phyloP scores from a whole-genome alignment of 2,113 vertebrate genomes.

The Pangasianodon gigas region DNA sequence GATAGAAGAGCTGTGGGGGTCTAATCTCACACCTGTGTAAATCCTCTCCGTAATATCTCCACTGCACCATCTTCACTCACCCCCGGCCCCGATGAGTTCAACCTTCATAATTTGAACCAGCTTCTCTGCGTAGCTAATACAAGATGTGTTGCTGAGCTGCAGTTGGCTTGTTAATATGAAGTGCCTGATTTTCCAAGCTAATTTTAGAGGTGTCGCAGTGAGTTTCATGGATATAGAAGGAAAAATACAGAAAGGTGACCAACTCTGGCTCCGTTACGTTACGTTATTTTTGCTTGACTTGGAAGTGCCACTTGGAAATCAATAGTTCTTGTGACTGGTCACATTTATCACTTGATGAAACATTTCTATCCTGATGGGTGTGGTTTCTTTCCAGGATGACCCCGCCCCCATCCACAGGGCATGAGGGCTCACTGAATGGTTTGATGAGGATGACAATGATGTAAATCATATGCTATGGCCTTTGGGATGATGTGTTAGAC shows the following conservation, averaged over 20 bases:
- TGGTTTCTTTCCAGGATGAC: background rate
- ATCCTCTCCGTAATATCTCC: constrained; percentile 53
- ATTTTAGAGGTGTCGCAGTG: constrained; percentile 19
- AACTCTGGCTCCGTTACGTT: background rate
- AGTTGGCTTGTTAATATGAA: constrained; percentile 23
- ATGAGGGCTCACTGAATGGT: background rate
- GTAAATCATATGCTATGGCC: background rate
- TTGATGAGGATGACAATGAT: background rate
- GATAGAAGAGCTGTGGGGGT: constrained; percentile 42
- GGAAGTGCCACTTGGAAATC: background rate
- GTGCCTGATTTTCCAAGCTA: background rate
- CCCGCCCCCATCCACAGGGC: background rate
- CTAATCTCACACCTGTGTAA: constrained; percentile 59
- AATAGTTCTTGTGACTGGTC: background rate
- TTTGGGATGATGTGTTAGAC: background rate
- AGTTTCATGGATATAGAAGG: constrained; percentile 2
- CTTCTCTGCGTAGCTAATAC: background rate
- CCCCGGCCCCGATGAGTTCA: constrained; percentile 48
- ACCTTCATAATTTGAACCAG: constrained; percentile 44
- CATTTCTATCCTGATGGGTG: background rate
- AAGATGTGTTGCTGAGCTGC: constrained; percentile 22
- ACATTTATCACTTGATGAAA: background rate
- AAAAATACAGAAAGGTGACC: too few species aligned
- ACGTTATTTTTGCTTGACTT: background rate
- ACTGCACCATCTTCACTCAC: constrained; percentile 28